phyloP scores from a whole-genome alignment of 2,888 invertebrate genomes.

The Noctuana brunneofusca region DNA sequence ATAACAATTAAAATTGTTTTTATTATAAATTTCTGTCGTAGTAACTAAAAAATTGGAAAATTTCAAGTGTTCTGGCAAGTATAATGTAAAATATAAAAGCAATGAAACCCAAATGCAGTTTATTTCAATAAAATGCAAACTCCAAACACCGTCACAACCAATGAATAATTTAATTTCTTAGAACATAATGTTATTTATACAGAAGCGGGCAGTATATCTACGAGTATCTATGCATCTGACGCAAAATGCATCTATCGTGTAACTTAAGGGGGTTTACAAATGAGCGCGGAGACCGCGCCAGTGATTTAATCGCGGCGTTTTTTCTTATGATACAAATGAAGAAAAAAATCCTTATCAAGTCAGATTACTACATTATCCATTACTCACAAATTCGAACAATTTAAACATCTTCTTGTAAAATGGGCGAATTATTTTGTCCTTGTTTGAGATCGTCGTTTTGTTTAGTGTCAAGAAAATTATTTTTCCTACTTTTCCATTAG shows the following conservation, averaged over 20 bases:
- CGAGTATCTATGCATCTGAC: conserved; percentile 18
- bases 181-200: conserved; percentile 33
- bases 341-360: too few species aligned
- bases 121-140: conserved; percentile 18
- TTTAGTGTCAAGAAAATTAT: too few species aligned
- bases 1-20: too few species aligned
- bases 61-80: background rate
- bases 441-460: too few species aligned
- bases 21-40: too few species aligned
- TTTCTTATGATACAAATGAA: too few species aligned
- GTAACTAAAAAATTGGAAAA: background rate
- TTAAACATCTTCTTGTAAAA: too few species aligned
- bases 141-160: conserved; percentile 11
- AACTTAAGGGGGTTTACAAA: conserved; percentile 14
- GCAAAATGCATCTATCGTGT: conserved; percentile 16
- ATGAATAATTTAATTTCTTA: conserved; percentile 33
- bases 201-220: conserved; percentile 15
- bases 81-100: background rate
- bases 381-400: too few species aligned
- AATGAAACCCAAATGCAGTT: conserved; percentile 2
- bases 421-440: too few species aligned
- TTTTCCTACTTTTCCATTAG: too few species aligned
- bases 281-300: background rate
- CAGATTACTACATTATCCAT: too few species aligned
- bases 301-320: background rate